phyloP scores from a whole-genome alignment of 2,797 vertebrate genomes.

The Luscinia luscinia region DNA sequence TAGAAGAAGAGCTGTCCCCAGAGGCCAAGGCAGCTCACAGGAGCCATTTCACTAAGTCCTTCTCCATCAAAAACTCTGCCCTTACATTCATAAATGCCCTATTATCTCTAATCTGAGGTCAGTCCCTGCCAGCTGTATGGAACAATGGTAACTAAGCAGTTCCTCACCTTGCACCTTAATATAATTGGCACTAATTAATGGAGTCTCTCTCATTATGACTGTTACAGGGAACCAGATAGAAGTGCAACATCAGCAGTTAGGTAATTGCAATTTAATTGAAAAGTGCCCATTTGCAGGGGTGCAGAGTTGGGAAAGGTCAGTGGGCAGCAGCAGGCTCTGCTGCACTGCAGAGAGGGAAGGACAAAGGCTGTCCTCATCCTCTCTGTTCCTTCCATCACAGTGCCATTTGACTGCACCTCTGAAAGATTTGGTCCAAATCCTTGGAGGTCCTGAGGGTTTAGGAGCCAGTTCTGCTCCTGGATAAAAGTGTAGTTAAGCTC shows the following conservation, averaged over 20 bases:
- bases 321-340: not conserved
- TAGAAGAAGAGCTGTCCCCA: not conserved
- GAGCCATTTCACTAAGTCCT: not conserved
- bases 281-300: not conserved
- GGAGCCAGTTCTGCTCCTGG: not conserved
- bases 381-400: not conserved
- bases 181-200: not conserved
- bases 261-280: not conserved
- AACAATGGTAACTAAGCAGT: not conserved
- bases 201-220: not conserved
- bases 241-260: not conserved
- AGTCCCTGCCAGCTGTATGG: not conserved
- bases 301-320: not conserved
- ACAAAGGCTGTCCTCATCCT: not conserved
- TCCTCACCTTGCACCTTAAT: not conserved
- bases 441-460: not conserved
- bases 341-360: not conserved
- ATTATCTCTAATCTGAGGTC: not conserved
- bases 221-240: not conserved
- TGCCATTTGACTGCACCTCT: not conserved
- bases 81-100: not conserved
- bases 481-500: not conserved
- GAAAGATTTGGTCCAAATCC: not conserved
- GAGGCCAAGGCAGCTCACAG: not conserved
- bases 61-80: not conserved